Evolutionary conservation across 1,140 invertebrate genomes (phyloP).

Genomic region (Phenacoccus solenopsis): DNA sequence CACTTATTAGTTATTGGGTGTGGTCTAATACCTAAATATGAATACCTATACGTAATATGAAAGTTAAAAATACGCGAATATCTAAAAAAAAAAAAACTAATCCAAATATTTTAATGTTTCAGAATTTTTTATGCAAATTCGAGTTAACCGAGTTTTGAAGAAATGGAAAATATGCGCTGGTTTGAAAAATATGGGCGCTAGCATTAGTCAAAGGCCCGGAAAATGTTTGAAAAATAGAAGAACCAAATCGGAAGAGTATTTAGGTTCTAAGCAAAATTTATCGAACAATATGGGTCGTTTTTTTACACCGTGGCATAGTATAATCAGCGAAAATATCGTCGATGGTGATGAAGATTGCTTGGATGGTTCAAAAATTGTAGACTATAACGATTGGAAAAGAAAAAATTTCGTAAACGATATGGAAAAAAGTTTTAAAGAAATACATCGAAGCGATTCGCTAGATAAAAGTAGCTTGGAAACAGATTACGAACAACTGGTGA

Average conservation of each 20-base stretch:
- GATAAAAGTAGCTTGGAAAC: background rate
- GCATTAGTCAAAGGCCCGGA: background rate
- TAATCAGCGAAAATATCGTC: background rate
- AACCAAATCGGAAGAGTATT: background rate
- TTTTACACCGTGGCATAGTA: background rate
- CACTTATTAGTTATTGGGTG: too few relatives aligned
- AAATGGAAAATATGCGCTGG: background rate
- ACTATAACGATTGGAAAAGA: background rate
- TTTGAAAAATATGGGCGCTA: conserved; percentile 2
- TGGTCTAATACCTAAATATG: too few relatives aligned
- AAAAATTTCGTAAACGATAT: background rate
- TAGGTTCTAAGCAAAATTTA: background rate
- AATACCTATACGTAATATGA: too few relatives aligned
- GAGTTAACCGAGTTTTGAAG: too few relatives aligned
- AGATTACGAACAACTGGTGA: background rate
- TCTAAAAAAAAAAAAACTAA: too few relatives aligned
- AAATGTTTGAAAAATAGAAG: conserved; percentile 13
- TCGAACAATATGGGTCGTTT: background rate
- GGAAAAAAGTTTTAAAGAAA: background rate
- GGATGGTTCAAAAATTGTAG: background rate
- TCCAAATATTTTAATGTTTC: too few relatives aligned
- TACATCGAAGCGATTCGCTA: background rate
- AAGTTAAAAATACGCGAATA: too few relatives aligned
- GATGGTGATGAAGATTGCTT: background rate
- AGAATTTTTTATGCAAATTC: too few relatives aligned